These are phyloP conservation scores for Chrysotoxum bicinctum DNA, from an alignment of 2,888 invertebrate genomes.

Conservation along the genomic window DNA sequence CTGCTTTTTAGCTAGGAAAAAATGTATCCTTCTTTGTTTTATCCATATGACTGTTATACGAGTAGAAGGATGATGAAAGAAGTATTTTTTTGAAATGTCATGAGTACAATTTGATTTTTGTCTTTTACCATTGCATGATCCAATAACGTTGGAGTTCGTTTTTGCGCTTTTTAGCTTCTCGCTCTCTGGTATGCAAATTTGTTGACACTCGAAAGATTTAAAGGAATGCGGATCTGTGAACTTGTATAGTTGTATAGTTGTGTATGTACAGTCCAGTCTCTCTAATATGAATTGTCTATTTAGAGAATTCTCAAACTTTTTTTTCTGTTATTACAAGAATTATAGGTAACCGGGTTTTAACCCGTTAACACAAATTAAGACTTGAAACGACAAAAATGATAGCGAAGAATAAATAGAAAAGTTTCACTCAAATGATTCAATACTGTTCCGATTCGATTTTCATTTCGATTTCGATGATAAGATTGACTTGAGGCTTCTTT, in stretches of 20 bases:
- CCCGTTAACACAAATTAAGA: too few species aligned
- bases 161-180: conserved; percentile 37
- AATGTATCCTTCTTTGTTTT: conserved; percentile 25
- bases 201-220: conserved; percentile 46
- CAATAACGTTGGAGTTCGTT: conserved; percentile 15
- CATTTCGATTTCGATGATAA: too few species aligned
- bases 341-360: too few species aligned
- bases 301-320: too few species aligned
- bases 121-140: conserved; percentile 7
- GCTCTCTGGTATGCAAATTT: conserved; percentile 58
- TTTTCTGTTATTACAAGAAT: too few species aligned
- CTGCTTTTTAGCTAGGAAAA: background rate
- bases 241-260: background rate
- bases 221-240: conserved; percentile 21
- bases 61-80: background rate
- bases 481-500: too few species aligned
- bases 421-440: too few species aligned
- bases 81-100: background rate
- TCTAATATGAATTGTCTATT: background rate
- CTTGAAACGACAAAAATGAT: too few species aligned
- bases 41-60: background rate
- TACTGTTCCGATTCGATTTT: too few species aligned
- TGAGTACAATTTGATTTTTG: conserved; percentile 47
- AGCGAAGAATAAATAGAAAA: too few species aligned
- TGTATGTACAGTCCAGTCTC: background rate